These are phyloP conservation scores for Temnothorax longispinosus DNA, from an alignment of 1,140 invertebrate genomes.

Conservation along the genomic window DNA sequence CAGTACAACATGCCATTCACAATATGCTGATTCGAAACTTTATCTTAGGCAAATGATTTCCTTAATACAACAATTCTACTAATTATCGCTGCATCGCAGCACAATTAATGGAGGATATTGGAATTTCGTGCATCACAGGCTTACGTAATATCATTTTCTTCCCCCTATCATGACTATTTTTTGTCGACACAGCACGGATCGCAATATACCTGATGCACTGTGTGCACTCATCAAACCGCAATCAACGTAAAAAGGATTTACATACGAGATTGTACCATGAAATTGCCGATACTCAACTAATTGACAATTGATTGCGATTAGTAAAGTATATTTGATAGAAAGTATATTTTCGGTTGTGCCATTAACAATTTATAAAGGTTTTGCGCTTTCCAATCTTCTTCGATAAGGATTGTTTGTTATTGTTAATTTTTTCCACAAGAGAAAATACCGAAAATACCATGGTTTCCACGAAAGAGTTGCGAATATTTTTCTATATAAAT, in stretches of 20 bases:
- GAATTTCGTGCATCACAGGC: not conserved
- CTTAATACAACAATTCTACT: not conserved
- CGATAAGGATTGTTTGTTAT: not conserved
- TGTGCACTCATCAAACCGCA: not conserved
- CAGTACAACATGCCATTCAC: not conserved
- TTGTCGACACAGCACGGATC: not conserved
- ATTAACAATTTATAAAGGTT: slow-evolving; percentile 1
- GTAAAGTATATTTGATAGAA: not conserved
- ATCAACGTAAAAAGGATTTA: not conserved
- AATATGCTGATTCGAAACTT: not conserved
- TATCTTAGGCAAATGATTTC: not conserved
- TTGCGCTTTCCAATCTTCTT: not conserved
- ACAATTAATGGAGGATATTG: not conserved
- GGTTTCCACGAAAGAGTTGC: not conserved
- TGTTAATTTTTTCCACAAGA: not conserved
- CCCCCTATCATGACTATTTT: not conserved
- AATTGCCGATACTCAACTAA: not conserved
- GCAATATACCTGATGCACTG: not conserved
- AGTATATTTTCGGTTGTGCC: not conserved
- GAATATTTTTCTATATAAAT: slow-evolving; percentile 2
- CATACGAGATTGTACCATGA: not conserved
- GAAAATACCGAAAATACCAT: not conserved
- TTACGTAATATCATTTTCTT: slow-evolving; percentile 10
- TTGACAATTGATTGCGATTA: slow-evolving; percentile 4
- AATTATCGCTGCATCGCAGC: not conserved